These are phyloP conservation scores for Aphelenchoides besseyi DNA, from an alignment of 1,140 invertebrate genomes.

Conservation along the genomic window DNA sequence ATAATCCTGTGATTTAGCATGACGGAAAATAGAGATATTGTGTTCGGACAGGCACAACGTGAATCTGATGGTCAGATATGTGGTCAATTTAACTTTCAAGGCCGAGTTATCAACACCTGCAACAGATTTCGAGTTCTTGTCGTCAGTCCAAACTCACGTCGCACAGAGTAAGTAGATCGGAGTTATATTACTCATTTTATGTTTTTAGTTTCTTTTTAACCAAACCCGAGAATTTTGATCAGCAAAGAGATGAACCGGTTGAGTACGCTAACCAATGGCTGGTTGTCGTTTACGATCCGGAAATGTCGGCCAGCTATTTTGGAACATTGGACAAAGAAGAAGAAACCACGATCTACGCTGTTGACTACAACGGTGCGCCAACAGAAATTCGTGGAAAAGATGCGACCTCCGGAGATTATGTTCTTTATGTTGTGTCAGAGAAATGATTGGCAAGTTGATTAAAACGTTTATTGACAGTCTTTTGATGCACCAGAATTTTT, in stretches of 20 bases:
- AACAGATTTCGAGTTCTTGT: background rate
- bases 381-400: background rate
- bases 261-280: background rate
- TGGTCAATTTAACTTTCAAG: background rate
- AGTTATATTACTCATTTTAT: background rate
- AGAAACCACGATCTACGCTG: background rate
- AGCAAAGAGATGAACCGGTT: background rate
- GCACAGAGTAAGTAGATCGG: background rate
- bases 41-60: background rate
- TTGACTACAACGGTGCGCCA: background rate
- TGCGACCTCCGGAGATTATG: background rate
- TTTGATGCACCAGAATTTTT: background rate
- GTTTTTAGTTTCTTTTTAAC: slow-evolving; percentile 4
- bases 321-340: background rate
- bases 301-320: background rate
- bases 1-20: background rate
- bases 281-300: background rate
- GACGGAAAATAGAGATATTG: background rate
- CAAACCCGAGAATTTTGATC: slow-evolving; percentile 9
- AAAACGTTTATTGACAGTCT: background rate
- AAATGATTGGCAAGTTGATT: background rate
- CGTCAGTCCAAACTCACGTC: background rate
- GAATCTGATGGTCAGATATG: background rate
- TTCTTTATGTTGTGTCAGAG: background rate
- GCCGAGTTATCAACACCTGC: background rate